Percentiles rank a stretch among this genome's conserved stretches.
Conservation (phyloP, 1,140 invertebrate genomes). For the Macrocentrus cingulum region DNA sequence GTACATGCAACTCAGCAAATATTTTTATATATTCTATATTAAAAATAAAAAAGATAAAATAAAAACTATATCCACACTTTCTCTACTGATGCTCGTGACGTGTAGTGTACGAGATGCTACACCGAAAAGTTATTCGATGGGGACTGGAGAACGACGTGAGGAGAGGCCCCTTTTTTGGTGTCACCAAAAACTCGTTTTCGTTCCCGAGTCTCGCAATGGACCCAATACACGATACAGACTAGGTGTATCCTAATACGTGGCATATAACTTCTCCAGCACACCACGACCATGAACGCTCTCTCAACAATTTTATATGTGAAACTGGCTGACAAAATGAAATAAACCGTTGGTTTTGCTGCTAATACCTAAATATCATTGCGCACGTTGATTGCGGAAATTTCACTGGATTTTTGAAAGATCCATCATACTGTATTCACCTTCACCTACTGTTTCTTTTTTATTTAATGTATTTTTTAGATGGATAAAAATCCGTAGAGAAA, state of each 20-base stretch:
- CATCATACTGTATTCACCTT: no score
- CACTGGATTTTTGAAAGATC: no score
- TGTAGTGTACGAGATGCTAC: neutral
- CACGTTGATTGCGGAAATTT: conserved; percentile 5
- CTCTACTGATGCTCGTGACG: conserved; percentile 2
- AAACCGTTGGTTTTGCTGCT: neutral
- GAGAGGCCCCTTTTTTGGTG: conserved; percentile 31
- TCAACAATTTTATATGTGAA: conserved; percentile 1
- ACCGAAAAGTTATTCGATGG: neutral
- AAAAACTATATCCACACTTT: conserved; percentile 3
- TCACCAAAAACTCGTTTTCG: conserved; percentile 33
- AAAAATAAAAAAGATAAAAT: no score
- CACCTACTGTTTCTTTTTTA: no score
- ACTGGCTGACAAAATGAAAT: neutral
- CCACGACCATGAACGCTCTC: conserved; percentile 12
- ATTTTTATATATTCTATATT: no score
- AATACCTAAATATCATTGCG: neutral
- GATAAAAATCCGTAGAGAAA: no score
- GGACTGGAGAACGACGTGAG: conserved; percentile 1
- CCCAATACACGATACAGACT: conserved; percentile 14
- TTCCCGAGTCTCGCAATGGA: neutral
- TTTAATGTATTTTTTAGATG: no score
- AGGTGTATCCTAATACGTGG: conserved; percentile 25
- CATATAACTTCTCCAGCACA: conserved; percentile 20
- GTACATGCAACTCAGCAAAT: no score